Conservation (phyloP, 2,113 vertebrate species). For the Nycticryphes semicollaris region DNA sequence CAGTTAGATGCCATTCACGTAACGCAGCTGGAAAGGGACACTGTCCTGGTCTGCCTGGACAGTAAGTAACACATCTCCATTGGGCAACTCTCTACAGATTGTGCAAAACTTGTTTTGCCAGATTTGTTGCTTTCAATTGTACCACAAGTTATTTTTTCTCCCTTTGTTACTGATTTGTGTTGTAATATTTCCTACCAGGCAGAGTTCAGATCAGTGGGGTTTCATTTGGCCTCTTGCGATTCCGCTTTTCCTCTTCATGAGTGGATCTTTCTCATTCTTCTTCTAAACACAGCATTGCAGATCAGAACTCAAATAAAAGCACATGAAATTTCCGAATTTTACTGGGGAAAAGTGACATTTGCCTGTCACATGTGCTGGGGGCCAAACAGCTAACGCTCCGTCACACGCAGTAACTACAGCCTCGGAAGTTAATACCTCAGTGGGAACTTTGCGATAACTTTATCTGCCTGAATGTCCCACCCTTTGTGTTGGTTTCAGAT, state of each 20-base stretch:
- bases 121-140: background rate
- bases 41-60: conserved; percentile 95
- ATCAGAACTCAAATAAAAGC: background rate
- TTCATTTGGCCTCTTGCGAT: background rate
- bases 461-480: background rate
- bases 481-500: background rate
- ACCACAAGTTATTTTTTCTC: background rate
- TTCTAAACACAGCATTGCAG: background rate
- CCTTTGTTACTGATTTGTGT: background rate
- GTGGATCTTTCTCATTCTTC: background rate
- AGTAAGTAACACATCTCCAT: conserved; percentile 79
- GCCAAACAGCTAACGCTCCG: background rate
- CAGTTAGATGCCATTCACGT: conserved; percentile 95
- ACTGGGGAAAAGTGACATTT: background rate
- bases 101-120: background rate
- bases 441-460: background rate
- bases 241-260: accelerated
- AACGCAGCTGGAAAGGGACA: conserved; percentile 97
- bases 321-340: background rate
- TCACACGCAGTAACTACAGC: background rate
- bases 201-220: background rate
- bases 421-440: background rate
- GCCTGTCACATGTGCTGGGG: background rate
- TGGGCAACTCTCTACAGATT: background rate
- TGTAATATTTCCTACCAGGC: background rate